These are phyloP conservation scores for Gobiocypris rarus DNA, from an alignment of 2,113 vertebrate species.

Conservation along the genomic window DNA sequence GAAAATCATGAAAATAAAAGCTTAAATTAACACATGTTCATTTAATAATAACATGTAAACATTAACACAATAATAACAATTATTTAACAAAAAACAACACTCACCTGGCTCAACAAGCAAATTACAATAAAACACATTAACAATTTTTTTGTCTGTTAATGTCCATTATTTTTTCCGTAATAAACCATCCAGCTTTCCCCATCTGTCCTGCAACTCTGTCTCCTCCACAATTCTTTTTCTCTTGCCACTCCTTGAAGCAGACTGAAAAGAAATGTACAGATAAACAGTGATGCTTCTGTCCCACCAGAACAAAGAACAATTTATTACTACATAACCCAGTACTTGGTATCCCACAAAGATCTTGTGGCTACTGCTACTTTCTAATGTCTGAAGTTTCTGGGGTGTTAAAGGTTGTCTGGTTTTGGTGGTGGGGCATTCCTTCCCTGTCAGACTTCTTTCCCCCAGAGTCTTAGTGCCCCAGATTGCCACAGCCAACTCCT, in stretches of 20 bases:
- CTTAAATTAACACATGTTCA: not conserved
- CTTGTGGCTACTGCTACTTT: not conserved
- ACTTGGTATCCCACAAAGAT: not conserved
- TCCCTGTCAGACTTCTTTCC: not conserved
- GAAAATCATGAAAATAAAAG: too few species aligned
- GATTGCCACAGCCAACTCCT: not conserved
- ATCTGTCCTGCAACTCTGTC: not conserved
- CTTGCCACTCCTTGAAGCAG: not conserved
- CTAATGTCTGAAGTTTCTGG: conserved; percentile 4
- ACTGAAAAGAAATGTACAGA: not conserved
- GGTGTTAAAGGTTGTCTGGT: not conserved
- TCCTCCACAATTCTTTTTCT: not conserved
- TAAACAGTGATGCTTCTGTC: not conserved
- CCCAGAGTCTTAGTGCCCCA: not conserved
- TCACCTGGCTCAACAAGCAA: not conserved
- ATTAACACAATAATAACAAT: not conserved
- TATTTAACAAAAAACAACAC: not conserved
- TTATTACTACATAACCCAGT: not conserved
- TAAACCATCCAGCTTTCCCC: not conserved
- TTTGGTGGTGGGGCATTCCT: not conserved
- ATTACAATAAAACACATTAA: not conserved
- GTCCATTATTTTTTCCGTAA: not conserved
- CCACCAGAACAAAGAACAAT: not conserved
- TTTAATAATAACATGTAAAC: not conserved
- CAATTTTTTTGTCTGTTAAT: not conserved